Conservation (phyloP, 2,888 invertebrate species). For the Petrophora chlorosata region DNA sequence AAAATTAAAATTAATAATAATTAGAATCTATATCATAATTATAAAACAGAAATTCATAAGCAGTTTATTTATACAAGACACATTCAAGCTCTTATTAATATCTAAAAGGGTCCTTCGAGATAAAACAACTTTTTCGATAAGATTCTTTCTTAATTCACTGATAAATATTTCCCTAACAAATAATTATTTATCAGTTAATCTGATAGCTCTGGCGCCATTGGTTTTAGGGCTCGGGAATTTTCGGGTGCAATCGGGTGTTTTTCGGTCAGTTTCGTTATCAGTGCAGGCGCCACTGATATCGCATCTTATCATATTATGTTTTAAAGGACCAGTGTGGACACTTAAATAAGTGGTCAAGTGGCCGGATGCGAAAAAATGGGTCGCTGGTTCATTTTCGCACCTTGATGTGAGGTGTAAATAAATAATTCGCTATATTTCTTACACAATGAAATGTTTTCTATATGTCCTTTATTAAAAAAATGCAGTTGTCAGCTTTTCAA, state of each 20-base stretch:
- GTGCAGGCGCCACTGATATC: conserved; percentile 30
- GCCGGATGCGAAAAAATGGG: too few species aligned
- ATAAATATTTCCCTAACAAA: conserved; percentile 18
- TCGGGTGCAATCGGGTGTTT: neutral
- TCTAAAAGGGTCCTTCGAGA: conserved; percentile 14
- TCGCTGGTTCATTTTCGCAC: too few species aligned
- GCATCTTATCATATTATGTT: conserved; percentile 21
- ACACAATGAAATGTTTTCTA: too few species aligned
- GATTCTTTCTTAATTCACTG: conserved; percentile 28
- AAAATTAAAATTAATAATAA: too few species aligned
- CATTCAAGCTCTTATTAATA: conserved; percentile 15
- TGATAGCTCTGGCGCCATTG: conserved; percentile 26
- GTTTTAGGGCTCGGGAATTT: conserved; percentile 11
- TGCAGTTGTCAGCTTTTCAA: too few species aligned
- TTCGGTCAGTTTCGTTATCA: conserved; percentile 12
- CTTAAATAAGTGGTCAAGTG: conserved; percentile 8
- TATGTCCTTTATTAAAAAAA: too few species aligned
- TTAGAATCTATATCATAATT: too few species aligned
- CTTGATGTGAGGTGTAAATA: too few species aligned
- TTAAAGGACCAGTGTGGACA: conserved; percentile 2
- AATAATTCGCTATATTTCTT: too few species aligned
- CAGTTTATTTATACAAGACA: too few species aligned
- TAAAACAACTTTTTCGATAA: conserved; percentile 18
- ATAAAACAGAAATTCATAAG: too few species aligned
- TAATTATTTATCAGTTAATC: conserved; percentile 24